These are phyloP conservation scores for Brachylomia viminalis DNA, from an alignment of 2,888 invertebrate species.

Conservation along the genomic window DNA sequence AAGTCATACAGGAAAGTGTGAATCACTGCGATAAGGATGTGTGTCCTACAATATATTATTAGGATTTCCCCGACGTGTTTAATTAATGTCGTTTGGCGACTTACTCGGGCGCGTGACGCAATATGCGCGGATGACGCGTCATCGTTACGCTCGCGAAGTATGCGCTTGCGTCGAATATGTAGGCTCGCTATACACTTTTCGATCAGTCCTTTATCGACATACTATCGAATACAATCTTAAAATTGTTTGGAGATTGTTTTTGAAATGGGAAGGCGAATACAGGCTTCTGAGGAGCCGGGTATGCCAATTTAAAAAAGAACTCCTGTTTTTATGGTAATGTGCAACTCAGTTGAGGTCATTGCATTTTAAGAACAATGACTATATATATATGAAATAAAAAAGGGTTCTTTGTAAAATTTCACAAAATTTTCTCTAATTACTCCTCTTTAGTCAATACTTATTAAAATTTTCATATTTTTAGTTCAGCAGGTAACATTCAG, in stretches of 20 bases:
- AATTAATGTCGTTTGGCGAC: slow-evolving; percentile 46
- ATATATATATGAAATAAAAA: background rate
- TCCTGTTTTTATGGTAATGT: background rate
- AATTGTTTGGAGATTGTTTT: background rate
- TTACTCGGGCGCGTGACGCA: slow-evolving; percentile 69
- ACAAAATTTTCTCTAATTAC: background rate
- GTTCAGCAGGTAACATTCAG: background rate
- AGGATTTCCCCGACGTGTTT: slow-evolving; percentile 71
- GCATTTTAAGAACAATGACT: background rate
- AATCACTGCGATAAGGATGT: slow-evolving; percentile 66
- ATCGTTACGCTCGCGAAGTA: slow-evolving; percentile 49
- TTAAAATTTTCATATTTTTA: background rate
- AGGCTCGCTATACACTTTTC: background rate
- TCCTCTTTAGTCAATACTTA: background rate
- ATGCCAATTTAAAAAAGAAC: background rate
- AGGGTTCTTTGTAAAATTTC: background rate
- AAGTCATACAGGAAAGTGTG: slow-evolving; percentile 54
- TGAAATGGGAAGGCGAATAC: too few species aligned
- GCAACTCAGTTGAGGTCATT: background rate
- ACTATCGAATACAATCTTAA: slow-evolving; percentile 3
- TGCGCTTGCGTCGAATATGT: slow-evolving; percentile 35
- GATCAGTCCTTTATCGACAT: slow-evolving; percentile 3
- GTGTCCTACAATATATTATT: slow-evolving; percentile 59
- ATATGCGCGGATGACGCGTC: slow-evolving; percentile 70
- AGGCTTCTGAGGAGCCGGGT: too few species aligned